phyloP scores from a whole-genome alignment of 2,113 vertebrate species.

The Struthidea cinerea region DNA sequence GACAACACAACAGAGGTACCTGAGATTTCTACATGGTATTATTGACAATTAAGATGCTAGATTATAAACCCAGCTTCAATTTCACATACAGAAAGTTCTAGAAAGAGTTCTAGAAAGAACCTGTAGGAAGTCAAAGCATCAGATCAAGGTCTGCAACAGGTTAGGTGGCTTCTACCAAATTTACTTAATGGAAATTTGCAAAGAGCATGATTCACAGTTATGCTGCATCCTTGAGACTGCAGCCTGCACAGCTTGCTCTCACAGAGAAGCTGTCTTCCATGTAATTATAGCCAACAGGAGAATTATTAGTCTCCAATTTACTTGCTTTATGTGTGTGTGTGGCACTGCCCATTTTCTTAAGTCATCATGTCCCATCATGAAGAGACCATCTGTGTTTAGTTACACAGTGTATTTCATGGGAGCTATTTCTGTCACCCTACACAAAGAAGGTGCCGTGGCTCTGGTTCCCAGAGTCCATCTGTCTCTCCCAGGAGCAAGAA shows the following conservation, averaged over 20 bases:
- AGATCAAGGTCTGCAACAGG: background rate
- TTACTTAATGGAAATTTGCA: background rate
- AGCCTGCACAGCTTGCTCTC: slow-evolving; percentile 33
- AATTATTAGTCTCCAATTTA: background rate
- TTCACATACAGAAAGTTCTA: background rate
- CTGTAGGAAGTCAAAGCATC: background rate
- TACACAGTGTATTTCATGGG: slow-evolving; percentile 13
- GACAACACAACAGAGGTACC: background rate
- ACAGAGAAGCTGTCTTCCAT: background rate
- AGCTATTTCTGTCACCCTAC: slow-evolving; percentile 51
- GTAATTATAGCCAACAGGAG: background rate
- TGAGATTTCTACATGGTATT: background rate
- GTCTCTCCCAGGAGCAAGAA: slow-evolving; percentile 24
- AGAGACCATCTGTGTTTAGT: slow-evolving; percentile 45
- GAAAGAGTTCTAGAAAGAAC: background rate
- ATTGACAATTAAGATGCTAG: background rate
- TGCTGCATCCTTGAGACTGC: background rate
- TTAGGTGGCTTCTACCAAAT: background rate
- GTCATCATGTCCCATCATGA: slow-evolving; percentile 11
- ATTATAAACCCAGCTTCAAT: background rate
- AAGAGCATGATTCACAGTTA: background rate
- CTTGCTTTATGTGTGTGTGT: background rate
- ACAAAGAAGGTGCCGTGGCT: slow-evolving; percentile 24
- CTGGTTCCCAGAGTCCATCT: slow-evolving; percentile 12
- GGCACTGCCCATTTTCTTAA: slow-evolving; percentile 14